A percentile compares a stretch with the other conserved stretches of the same genome.
phyloP scores from a whole-genome alignment of 2,888 invertebrate species.

The Mycalesis mineus region DNA sequence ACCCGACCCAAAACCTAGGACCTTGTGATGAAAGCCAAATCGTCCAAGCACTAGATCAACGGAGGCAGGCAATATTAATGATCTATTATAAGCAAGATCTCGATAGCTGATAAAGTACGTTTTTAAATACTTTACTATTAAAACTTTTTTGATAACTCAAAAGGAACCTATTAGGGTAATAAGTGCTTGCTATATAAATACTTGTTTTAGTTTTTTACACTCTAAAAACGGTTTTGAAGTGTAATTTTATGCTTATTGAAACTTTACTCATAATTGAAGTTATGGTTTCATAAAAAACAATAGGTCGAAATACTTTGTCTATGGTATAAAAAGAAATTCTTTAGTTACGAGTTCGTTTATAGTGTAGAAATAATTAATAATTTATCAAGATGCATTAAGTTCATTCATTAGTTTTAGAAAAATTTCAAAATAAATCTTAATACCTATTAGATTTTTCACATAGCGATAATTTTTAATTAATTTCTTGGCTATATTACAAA shows the following conservation, averaged over 20 bases:
- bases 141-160: not conserved
- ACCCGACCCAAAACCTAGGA: too few relatives aligned
- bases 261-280: not conserved
- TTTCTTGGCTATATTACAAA: too few relatives aligned
- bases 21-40: too few relatives aligned
- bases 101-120: not conserved
- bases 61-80: too few relatives aligned
- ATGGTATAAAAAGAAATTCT: not conserved
- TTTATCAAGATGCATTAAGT: too few relatives aligned
- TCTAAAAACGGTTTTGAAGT: not conserved
- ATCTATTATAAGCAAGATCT: too few relatives aligned
- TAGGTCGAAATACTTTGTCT: not conserved
- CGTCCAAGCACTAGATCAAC: too few relatives aligned
- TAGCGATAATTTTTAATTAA: too few relatives aligned
- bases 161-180: not conserved
- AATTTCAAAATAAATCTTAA: too few relatives aligned
- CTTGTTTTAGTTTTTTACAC: not conserved
- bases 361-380: not conserved
- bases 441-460: too few relatives aligned
- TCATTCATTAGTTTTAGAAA: too few relatives aligned
- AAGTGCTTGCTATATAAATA: not conserved
- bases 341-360: not conserved
- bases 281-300: not conserved
- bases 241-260: not conserved
- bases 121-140: not conserved